Evolutionary conservation across 2,113 vertebrate species (phyloP), one percentile per base, ranked within the genome.

Genomic region (Osmerus mordax): DNA sequence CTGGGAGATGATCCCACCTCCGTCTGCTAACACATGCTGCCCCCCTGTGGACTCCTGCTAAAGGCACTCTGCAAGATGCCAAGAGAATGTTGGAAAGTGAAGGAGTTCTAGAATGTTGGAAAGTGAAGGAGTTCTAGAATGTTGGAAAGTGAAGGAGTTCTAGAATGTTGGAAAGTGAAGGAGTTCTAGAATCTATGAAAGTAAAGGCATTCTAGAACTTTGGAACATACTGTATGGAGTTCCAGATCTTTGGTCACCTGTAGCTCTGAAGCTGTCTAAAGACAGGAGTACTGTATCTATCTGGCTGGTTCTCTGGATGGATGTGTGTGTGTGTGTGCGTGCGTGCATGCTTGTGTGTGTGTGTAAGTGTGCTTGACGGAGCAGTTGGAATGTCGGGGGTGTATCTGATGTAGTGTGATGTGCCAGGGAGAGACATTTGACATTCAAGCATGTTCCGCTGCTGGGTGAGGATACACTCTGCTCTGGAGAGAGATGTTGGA

Each of bases 391-490:
- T 61, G 75, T 78, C 66, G 0, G 0, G 28, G 29, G 19, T 47
- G 25, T 5, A 58, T 78, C 71, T 3, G 0, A 69, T n/a, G 69
- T 64, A 21, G 63, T 47, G 71, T 51, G 51, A 28, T 67, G 29
- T 56, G 5, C 18, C 6, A 21, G 56, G 3, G 56, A 55, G 13
- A 54, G 32, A 18, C 41, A 65, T 3, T 68, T 81, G 79, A 78
- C 72, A 72, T 80, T 82, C 73, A 75, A 74, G 77, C 74, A 71
- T 69, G 75, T 65, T 70, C 76, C 69, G 14, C 72, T 23, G 23
- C 60, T 29, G 23, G 12, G n/a, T 3, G 9, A 53, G 9, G n/a
- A n/a, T 56, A 4, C 54, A 56, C 16, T 4, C 54, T 56, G 54
- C 54, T 56, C 54, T 56, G 15, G n/a, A 47, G 41, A 7, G 41